phyloP scores from a whole-genome alignment of 2,797 vertebrate species.

The Psittacula echo region DNA sequence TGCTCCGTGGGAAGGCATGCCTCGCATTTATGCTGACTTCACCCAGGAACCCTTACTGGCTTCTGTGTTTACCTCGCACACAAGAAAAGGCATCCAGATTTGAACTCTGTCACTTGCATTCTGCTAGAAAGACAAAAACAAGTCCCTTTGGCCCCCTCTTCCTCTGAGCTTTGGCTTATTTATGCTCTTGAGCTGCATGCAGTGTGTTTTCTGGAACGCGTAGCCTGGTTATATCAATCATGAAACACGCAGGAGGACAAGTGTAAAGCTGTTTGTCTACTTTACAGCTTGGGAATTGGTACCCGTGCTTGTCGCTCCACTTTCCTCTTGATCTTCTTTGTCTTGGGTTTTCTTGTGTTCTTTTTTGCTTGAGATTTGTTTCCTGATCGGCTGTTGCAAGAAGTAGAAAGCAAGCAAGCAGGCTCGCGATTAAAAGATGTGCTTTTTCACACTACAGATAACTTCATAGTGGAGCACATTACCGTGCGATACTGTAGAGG shows the following conservation, averaged over 20 bases:
- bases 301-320: fast-evolving
- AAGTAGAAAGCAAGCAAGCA: background rate
- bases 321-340: background rate
- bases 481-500: background rate
- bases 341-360: background rate
- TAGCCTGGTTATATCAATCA: background rate
- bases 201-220: background rate
- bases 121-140: constrained; percentile 1
- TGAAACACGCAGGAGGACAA: background rate
- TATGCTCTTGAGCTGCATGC: background rate
- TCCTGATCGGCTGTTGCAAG: background rate
- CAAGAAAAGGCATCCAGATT: constrained; percentile 62
- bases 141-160: background rate
- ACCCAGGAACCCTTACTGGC: constrained; percentile 58
- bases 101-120: constrained; percentile 60
- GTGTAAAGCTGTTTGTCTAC: background rate
- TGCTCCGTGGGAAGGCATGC: constrained; percentile 55
- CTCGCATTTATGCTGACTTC: constrained; percentile 60
- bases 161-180: background rate
- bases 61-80: constrained; percentile 25
- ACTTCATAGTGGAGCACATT: background rate
- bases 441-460: background rate
- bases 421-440: background rate
- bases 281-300: background rate
- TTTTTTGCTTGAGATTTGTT: background rate